These are phyloP conservation scores for Dioctria linearis DNA, from an alignment of 2,888 invertebrate genomes.

Conservation along the genomic window DNA sequence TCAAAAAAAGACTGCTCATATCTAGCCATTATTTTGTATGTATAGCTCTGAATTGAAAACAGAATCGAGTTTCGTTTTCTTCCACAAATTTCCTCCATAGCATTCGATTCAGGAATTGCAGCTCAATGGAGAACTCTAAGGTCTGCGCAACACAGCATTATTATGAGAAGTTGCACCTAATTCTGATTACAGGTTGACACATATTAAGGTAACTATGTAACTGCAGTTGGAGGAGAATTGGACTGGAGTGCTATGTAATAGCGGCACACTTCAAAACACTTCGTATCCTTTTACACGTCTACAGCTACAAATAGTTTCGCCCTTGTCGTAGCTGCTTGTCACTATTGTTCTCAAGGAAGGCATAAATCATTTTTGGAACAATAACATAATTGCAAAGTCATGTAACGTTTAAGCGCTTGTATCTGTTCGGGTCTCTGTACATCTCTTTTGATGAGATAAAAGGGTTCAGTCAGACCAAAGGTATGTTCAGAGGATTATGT, in stretches of 20 bases:
- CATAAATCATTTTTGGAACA: conserved; percentile 43
- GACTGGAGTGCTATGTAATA: conserved; percentile 16
- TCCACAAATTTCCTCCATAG: too few species aligned
- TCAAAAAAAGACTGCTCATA: too few species aligned
- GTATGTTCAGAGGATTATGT: conserved; percentile 39
- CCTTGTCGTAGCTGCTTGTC: too few species aligned
- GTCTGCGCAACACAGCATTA: background rate
- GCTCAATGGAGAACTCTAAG: background rate
- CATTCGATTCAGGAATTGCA: too few species aligned
- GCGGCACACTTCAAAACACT: conserved; percentile 1
- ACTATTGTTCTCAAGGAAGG: conserved; percentile 29
- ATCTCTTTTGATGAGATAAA: conserved; percentile 43
- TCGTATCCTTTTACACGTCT: background rate
- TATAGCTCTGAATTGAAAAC: too few species aligned
- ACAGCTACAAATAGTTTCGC: background rate
- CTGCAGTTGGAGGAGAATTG: conserved; percentile 23
- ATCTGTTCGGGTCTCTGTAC: conserved; percentile 19
- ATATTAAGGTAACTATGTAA: conserved; percentile 19
- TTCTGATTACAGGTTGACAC: conserved; percentile 22
- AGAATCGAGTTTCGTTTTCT: too few species aligned
- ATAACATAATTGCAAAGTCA: conserved; percentile 50
- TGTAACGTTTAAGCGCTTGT: conserved; percentile 45
- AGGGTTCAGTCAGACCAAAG: conserved; percentile 37
- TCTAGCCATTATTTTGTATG: too few species aligned
- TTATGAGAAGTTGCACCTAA: conserved; percentile 23